Evolutionary conservation across 2,113 vertebrate species (phyloP).

Genomic region (Aplodontia rufa): DNA sequence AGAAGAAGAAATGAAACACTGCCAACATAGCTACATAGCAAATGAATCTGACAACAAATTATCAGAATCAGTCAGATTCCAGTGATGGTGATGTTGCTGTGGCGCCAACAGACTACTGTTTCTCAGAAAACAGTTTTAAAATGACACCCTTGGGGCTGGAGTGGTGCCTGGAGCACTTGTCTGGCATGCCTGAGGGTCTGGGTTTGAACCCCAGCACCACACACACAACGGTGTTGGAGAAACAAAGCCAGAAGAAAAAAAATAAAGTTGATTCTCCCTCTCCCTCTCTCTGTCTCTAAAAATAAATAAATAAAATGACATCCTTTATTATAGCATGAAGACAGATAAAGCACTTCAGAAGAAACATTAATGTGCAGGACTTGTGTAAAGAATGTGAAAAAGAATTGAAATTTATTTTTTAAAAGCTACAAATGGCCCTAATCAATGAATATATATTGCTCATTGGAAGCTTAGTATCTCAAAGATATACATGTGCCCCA

Average conservation of each 20-base stretch:
- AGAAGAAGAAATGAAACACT: neutral
- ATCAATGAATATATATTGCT: neutral
- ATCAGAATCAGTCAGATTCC: neutral
- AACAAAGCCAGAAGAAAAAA: too few relatives aligned
- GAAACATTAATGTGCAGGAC: neutral
- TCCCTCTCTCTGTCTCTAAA: too few relatives aligned
- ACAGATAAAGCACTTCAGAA: neutral
- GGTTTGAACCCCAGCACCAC: too few relatives aligned
- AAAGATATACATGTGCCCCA: neutral
- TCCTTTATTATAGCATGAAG: neutral
- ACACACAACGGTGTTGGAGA: too few relatives aligned
- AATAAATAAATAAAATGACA: too few relatives aligned
- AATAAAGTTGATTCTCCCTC: too few relatives aligned
- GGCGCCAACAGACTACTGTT: neutral
- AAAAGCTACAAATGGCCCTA: neutral
- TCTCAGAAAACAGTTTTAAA: neutral
- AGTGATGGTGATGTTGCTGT: neutral
- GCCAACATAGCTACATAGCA: neutral
- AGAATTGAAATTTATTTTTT: neutral
- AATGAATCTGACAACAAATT: neutral
- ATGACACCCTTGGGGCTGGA: neutral
- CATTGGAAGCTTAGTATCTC: neutral
- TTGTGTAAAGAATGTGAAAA: neutral
- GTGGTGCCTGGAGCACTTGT: too few relatives aligned
- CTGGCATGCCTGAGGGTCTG: too few relatives aligned